These are phyloP conservation scores for Mystacornis crossleyi DNA, from an alignment of 2,113 vertebrate species.

Conservation along the genomic window DNA sequence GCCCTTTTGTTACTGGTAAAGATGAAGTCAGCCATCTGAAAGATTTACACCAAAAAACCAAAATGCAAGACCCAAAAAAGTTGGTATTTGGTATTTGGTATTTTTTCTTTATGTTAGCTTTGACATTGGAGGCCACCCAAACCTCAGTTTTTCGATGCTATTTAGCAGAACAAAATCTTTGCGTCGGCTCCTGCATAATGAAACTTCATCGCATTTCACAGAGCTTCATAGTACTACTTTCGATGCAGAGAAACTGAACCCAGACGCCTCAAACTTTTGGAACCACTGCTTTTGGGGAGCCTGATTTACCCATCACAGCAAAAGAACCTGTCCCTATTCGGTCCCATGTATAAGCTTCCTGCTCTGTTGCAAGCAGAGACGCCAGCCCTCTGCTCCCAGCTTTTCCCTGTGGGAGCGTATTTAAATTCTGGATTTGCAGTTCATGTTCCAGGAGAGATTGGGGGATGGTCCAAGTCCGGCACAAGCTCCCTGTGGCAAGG, in stretches of 20 bases:
- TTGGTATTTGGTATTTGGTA: neutral
- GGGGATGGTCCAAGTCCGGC: neutral
- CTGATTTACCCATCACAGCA: neutral
- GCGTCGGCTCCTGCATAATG: neutral
- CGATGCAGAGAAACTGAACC: neutral
- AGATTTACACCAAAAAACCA: neutral
- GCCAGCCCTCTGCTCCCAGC: neutral
- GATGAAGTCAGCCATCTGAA: neutral
- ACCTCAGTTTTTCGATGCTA: neutral
- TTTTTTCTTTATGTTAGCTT: neutral
- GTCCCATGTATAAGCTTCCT: neutral
- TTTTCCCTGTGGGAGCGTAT: fast-evolving
- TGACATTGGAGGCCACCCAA: neutral
- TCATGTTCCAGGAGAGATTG: neutral
- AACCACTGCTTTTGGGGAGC: neutral
- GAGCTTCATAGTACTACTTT: neutral
- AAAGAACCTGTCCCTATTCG: neutral
- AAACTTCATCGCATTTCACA: neutral
- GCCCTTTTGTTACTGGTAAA: neutral
- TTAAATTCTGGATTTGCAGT: neutral
- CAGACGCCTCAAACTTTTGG: fast-evolving
- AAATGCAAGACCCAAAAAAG: neutral
- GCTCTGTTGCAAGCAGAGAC: neutral
- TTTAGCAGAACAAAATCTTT: neutral
- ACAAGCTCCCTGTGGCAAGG: fast-evolving